phyloP scores from a whole-genome alignment of 2,888 invertebrate species.

The Microctonus brassicae region DNA sequence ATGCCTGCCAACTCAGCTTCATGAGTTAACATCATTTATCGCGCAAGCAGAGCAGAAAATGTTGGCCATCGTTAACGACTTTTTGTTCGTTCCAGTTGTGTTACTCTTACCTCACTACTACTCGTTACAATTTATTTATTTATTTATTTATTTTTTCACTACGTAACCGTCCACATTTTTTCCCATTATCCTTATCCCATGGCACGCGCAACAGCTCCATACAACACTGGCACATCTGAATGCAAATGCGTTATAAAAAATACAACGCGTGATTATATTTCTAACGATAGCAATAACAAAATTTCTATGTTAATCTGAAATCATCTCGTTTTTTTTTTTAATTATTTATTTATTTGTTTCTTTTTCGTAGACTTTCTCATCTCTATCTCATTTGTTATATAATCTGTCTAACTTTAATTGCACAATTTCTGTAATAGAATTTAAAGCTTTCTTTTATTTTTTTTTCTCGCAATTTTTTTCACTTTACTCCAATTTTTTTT shows the following conservation, averaged over 20 bases:
- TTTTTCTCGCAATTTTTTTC: background rate
- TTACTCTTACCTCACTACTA: background rate
- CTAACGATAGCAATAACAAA: conserved; percentile 12
- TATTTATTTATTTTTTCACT: background rate
- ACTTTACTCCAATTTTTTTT: background rate
- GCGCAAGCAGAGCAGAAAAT: background rate
- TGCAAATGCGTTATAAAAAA: conserved; percentile 8
- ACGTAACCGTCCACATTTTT: background rate
- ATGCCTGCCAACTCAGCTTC: background rate
- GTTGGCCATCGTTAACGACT: background rate
- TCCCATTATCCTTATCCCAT: background rate
- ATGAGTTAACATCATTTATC: conserved; percentile 9
- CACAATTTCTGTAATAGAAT: background rate
- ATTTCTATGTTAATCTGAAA: conserved; percentile 12
- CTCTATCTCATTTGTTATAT: conserved; percentile 3
- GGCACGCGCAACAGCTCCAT: conserved; percentile 9
- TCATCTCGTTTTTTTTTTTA: background rate
- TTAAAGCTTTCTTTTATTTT: background rate
- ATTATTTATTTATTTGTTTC: background rate
- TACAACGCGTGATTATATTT: conserved; percentile 13
- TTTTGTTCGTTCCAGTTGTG: conserved; percentile 2
- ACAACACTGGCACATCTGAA: background rate
- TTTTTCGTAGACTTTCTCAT: background rate
- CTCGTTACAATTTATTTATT: background rate
- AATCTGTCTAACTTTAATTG: background rate